phyloP scores from a whole-genome alignment of 2,113 vertebrate genomes.

The Probosciger aterrimus region DNA sequence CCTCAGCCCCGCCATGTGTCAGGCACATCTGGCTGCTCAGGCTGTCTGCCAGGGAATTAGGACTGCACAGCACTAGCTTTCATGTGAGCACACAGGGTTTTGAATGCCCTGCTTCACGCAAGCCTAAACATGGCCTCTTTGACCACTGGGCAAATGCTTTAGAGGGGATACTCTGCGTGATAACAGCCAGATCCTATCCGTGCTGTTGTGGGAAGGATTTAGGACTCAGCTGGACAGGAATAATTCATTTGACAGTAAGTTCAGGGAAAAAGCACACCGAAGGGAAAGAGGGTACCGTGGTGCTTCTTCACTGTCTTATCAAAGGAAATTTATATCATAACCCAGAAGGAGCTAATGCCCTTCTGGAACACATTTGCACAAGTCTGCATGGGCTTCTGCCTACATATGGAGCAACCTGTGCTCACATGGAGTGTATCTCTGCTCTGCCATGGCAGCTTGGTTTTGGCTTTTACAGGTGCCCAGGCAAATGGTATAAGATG shows the following conservation, averaged over 20 bases:
- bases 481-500: rapidly evolving
- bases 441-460: background rate
- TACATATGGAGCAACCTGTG: background rate
- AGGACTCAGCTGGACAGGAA: background rate
- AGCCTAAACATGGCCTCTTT: background rate
- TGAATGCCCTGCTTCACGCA: background rate
- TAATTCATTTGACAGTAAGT: background rate
- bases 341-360: background rate
- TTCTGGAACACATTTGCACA: background rate
- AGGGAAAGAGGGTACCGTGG: background rate
- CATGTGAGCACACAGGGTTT: background rate
- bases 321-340: background rate
- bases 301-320: background rate
- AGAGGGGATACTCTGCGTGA: background rate
- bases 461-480: background rate
- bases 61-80: background rate
- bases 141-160: background rate
- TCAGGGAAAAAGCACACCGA: background rate
- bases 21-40: slow-evolving; percentile 1
- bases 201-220: background rate
- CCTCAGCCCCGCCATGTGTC: background rate
- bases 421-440: background rate
- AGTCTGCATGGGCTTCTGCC: background rate
- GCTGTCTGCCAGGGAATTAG: background rate
- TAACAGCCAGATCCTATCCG: background rate